Base-by-base conservation (phyloP, 2,888 invertebrate genomes). In the Acanthacorydalis orientalis region DNA sequence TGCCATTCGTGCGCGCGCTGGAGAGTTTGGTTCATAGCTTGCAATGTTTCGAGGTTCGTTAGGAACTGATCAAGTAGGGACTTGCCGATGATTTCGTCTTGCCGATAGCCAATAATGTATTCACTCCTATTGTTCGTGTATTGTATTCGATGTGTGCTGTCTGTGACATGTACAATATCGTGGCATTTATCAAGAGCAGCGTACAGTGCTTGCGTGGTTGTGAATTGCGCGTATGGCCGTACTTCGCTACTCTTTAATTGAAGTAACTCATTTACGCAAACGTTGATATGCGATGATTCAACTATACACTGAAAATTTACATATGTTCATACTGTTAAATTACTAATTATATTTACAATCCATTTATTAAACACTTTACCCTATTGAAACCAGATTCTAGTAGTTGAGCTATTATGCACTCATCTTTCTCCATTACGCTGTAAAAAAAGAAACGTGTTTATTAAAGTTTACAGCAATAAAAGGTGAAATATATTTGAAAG, bases 51-150 rank as follows among this genome's bases (percentile, higher is more conserved):
- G 68, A 50, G 59, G 54, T 52, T 70, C 68, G 51, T 69, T 60
- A 64, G 68, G 55, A 65, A 70, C 62, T 65, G 75, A 16, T 47
- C 47, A 12, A 16, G n/a, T 52, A 79, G 65, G 55, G 73, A 73
- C 60, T 70, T 74, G 11, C 77, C 78, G 16, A 74, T 56, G 32
- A 78, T 64, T 51, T 82, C 81, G 46, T 77, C 78, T 55, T 70
- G 70, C 54, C 74, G 73, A 64, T 74, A 80, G 38, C 91, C 90
- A 52, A 91, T 73, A 53, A 86, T 69, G 52, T 83, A 80, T 67
- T 90, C 89, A 65, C 84, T 85, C 16, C 89, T 79, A 58, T 83
- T 80, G 67, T 93, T 93, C 55, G 87, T 81, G 63, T 88, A 85
- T 86, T 86, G 80, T 63, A 92, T 79, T 65, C 80, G 76, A 60